phyloP scores from a whole-genome alignment of 2,113 vertebrate species.

The Muntiacus reevesi region DNA sequence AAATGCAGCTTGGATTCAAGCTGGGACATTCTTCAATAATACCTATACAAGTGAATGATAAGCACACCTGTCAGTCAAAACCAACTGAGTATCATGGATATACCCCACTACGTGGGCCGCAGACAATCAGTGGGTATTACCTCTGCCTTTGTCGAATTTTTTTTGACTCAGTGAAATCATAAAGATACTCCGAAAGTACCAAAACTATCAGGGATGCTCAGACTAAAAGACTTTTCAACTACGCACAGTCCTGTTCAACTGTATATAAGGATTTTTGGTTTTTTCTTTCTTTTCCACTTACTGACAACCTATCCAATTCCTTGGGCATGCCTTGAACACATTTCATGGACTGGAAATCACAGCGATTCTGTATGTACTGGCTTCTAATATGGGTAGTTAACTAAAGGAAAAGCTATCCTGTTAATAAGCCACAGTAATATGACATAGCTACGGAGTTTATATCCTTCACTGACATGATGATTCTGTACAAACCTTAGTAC shows the following conservation, averaged over 20 bases:
- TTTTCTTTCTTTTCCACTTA: neutral
- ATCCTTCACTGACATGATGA: neutral
- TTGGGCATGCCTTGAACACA: neutral
- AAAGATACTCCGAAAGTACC: slow-evolving; percentile 8
- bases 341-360: neutral
- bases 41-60: neutral
- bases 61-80: slow-evolving; percentile 47
- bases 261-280: neutral
- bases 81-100: slow-evolving; percentile 11
- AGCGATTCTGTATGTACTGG: neutral
- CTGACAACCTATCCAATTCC: neutral
- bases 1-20: slow-evolving; percentile 37
- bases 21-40: slow-evolving; percentile 12
- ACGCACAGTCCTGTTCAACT: neutral
- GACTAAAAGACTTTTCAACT: slow-evolving; percentile 28
- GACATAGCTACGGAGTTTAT: neutral
- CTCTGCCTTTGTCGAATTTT: slow-evolving; percentile 45
- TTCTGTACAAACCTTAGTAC: neutral
- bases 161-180: slow-evolving; percentile 51
- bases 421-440: neutral
- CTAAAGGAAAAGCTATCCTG: neutral
- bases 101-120: neutral
- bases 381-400: neutral
- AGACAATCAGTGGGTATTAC: slow-evolving; percentile 53
- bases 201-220: neutral